phyloP scores from a whole-genome alignment of 2,113 vertebrate species.

The Caretta caretta region DNA sequence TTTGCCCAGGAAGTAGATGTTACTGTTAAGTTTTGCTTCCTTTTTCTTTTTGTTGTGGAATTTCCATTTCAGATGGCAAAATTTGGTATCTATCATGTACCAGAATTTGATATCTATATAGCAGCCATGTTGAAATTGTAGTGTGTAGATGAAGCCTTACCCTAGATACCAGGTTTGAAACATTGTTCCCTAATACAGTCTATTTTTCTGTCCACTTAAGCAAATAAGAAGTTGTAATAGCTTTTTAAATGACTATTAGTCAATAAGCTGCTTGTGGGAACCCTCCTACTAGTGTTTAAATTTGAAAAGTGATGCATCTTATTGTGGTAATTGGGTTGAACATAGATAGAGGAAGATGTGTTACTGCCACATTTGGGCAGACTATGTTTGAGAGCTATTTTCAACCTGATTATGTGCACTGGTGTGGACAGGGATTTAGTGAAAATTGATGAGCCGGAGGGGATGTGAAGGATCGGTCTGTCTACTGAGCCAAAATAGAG shows the following conservation, averaged over 20 bases:
- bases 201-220: accelerated
- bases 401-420: accelerated
- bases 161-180: neutral
- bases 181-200: accelerated
- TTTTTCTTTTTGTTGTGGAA: neutral
- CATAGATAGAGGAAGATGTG: neutral
- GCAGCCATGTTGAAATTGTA: neutral
- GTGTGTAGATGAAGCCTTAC: neutral
- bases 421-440: neutral
- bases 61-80: neutral
- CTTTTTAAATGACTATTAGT: neutral
- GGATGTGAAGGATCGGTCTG: neutral
- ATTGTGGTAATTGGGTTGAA: neutral
- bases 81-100: neutral
- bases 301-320: neutral
- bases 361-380: neutral
- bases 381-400: neutral
- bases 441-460: neutral
- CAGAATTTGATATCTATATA: neutral
- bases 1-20: neutral
- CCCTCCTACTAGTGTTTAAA: neutral
- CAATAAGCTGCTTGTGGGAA: accelerated
- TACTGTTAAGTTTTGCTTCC: neutral
- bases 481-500: neutral
- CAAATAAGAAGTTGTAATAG: neutral